Evolutionary conservation across 2,888 invertebrate genomes (phyloP).

Genomic region (Drosophila robusta): DNA sequence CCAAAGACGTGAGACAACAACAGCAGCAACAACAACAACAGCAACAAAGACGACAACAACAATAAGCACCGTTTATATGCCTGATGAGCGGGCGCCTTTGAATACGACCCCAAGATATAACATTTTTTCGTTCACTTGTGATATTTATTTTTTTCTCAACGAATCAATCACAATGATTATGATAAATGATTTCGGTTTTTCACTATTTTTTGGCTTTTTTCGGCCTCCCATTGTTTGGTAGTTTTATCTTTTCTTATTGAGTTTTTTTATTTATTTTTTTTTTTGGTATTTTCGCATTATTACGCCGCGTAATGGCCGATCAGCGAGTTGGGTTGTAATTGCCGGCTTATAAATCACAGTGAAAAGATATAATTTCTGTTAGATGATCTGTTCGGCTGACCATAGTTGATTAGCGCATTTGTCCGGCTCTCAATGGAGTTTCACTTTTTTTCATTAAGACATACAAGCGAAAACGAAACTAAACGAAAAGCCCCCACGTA

Average conservation of each 20-base stretch:
- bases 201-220: conserved; percentile 59
- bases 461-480: conserved; percentile 20
- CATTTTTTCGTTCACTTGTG: conserved; percentile 64
- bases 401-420: conserved; percentile 75
- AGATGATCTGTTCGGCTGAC: conserved; percentile 59
- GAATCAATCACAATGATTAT: conserved; percentile 84
- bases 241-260: conserved; percentile 17
- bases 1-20: conserved; percentile 73
- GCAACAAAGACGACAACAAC: conserved; percentile 29
- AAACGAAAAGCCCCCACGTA: conserved; percentile 38
- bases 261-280: conserved; percentile 8
- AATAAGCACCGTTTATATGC: conserved; percentile 72
- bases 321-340: conserved; percentile 72
- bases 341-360: conserved; percentile 75
- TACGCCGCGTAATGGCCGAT: conserved; percentile 72
- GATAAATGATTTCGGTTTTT: conserved; percentile 82
- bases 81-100: conserved; percentile 80
- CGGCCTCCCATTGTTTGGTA: conserved; percentile 55
- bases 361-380: conserved; percentile 73
- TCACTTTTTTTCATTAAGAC: conserved; percentile 58
- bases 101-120: conserved; percentile 55
- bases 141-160: conserved; percentile 75
- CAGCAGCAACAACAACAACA: conserved; percentile 43
- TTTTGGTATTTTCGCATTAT: conserved; percentile 67
- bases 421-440: conserved; percentile 58